Base-by-base conservation (phyloP, 2,888 invertebrate genomes). In the Tineola bisselliella region DNA sequence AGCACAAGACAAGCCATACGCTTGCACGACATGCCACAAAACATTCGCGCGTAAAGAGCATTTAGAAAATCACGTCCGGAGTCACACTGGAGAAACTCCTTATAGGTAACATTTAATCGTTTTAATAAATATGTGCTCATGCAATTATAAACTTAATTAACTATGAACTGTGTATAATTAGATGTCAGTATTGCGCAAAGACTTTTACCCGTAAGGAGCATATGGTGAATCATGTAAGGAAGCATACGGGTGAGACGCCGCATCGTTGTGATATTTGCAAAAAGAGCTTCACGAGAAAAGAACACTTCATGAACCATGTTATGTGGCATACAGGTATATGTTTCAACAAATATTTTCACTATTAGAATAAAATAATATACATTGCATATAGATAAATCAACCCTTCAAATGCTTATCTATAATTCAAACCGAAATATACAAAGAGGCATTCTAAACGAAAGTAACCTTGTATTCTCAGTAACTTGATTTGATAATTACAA, bases 31-130 rank as follows among this genome's bases (percentile, higher is more conserved):
- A 70, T 95, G 95, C 79, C 94, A 93, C 66, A 95, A 95, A 79
- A 92, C 93, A 25, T 95, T 95, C 80, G 94, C 94, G 11, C 89
- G 95, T 62, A 95, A 95, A 76, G 95, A 95, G 74, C 95, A 95
- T 76, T 88, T 95, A 65, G 94, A 94, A 79, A 94, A 94, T 79
- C 95, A 95, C 70, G 91, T 93, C 2, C 88, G 93, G 63, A 92
- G 94, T 80, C 94, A 92, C 75, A 94, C 94, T 59, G 94, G 94
- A 60, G 94, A 94, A 79, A 94, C 94, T 25, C 94, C 94, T 1
- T 94, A 94, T 79, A 88, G 89, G 89, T 89, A 70, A 64, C 38
- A 38, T 25, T 25, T 2, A 25, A 25, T 25, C 6, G 59, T n/a
- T n/a, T 44, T 13, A 12, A 31, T 44, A 44, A 15, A 25, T 25